phyloP scores from a whole-genome alignment of 2,113 vertebrate species.

The Tetraodon nigroviridis region DNA sequence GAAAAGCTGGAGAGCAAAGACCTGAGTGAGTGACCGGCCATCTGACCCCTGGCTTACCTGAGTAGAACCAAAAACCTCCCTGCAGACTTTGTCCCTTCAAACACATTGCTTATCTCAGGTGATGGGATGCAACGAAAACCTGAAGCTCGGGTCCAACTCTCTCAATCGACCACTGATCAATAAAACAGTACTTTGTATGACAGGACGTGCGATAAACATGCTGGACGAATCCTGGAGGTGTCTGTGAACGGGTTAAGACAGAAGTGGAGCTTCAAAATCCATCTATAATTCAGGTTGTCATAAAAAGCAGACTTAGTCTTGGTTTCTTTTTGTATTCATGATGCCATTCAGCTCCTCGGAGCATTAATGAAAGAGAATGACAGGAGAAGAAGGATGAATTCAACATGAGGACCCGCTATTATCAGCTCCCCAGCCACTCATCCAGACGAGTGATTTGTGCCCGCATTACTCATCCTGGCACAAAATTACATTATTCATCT shows the following conservation, averaged over 20 bases:
- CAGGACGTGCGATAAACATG: not conserved
- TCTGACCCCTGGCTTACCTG: conserved; percentile 52
- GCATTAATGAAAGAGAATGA: conserved; percentile 23
- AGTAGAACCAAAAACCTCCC: conserved; percentile 4
- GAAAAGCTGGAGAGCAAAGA: conserved; percentile 5
- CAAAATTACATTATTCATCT: conserved; percentile 42
- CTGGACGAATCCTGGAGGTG: not conserved
- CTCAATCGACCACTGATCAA: conserved; percentile 33
- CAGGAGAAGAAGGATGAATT: conserved; percentile 22
- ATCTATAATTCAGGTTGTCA: conserved; percentile 24
- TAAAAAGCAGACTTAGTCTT: conserved; percentile 10
- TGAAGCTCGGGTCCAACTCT: conserved; percentile 9
- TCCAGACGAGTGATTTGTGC: conserved; percentile 44
- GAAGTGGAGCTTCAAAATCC: not conserved
- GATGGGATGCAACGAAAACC: conserved; percentile 18
- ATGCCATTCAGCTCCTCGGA: conserved; percentile 15
- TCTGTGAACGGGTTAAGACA: conserved; percentile 2
- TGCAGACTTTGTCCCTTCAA: conserved; percentile 60
- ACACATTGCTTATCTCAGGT: conserved; percentile 62
- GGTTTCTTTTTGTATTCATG: conserved; percentile 20
- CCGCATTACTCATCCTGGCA: conserved; percentile 45
- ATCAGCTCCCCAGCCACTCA: conserved; percentile 37
- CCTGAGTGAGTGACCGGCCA: conserved; percentile 17
- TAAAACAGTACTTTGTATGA: conserved; percentile 17
- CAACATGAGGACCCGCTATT: conserved; percentile 29